phyloP scores from a whole-genome alignment of 2,113 vertebrate genomes.

The Poicephalus gulielmi region DNA sequence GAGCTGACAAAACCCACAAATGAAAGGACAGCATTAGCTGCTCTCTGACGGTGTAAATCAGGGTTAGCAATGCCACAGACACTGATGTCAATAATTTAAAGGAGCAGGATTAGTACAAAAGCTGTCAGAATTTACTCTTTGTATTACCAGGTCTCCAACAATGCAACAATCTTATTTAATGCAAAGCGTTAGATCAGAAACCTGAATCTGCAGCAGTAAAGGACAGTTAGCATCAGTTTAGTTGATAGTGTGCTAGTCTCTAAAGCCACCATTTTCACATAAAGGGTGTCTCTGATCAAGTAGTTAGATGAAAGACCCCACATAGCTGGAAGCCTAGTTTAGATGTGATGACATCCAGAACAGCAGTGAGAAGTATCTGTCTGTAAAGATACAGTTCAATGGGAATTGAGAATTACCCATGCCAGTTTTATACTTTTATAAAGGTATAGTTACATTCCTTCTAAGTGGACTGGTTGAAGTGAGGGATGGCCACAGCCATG shows the following conservation, averaged over 20 bases:
- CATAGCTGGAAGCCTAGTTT: background rate
- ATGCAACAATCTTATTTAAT: background rate
- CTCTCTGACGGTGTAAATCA: background rate
- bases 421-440: background rate
- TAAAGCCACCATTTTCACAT: background rate
- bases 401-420: background rate
- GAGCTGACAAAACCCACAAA: background rate
- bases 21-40: background rate
- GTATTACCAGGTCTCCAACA: background rate
- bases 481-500: background rate
- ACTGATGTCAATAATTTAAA: background rate
- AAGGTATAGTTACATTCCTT: background rate
- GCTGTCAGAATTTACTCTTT: background rate
- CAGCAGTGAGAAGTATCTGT: background rate
- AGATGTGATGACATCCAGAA: background rate
- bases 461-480: background rate
- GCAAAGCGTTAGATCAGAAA: background rate
- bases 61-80: background rate
- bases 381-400: background rate
- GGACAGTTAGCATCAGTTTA: background rate
- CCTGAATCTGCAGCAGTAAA: background rate
- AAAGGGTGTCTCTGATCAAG: too few relatives aligned
- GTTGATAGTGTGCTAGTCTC: background rate
- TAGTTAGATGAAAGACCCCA: background rate
- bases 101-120: background rate